Base-by-base conservation (phyloP, 1,140 invertebrate species). In the Centruroides vittatus region DNA sequence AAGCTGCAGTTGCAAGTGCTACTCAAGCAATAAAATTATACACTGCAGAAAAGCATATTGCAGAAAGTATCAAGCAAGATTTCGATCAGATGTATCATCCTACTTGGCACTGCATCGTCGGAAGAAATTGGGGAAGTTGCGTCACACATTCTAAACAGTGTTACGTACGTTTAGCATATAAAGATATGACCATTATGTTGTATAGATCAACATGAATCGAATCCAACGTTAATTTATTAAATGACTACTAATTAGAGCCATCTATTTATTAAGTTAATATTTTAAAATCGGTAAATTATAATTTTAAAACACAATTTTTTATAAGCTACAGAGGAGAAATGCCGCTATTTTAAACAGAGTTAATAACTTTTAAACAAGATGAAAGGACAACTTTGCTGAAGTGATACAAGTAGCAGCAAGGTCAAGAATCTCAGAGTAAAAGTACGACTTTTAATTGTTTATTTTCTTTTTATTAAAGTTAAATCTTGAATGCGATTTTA, bases 51-150 rank as follows among this genome's bases (percentile, higher is more conserved):
- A 70, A 70, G 35, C 67, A 68, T 36, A 68, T 70, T 1, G 69
- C 69, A 1, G 69, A 70, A 55, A 67, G 65, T 59, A 66, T 70
- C 41, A 70, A 70, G 51, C 69, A 70, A 61, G 68, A 70, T 55
- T 70, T 70, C 51, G 69, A 70, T 61, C 61, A 67, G 34, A 10
- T 67, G 13, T 70, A 67, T 50, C 51, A 65, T 11, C 68, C 69
- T 11, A 70, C 68, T 5, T 70, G 69, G 69, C 69, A 70, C 57
- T 70, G 69, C 57, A 70, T 70, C 12, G 69, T 68, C 4, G 69
- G 69, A 4, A 48, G 68, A 41, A 70, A 70, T 55, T 70, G 69
- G 69, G 68, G 68, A 12, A 67, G 63, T 13, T 70, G 69, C 54
- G 68, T 70, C 9, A 70, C 69, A 1, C 69, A 70, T 58, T 68